Percentiles rank a stretch among this genome's conserved stretches.
Conservation (phyloP, 2,797 vertebrate species). For the Hydrophis major region DNA sequence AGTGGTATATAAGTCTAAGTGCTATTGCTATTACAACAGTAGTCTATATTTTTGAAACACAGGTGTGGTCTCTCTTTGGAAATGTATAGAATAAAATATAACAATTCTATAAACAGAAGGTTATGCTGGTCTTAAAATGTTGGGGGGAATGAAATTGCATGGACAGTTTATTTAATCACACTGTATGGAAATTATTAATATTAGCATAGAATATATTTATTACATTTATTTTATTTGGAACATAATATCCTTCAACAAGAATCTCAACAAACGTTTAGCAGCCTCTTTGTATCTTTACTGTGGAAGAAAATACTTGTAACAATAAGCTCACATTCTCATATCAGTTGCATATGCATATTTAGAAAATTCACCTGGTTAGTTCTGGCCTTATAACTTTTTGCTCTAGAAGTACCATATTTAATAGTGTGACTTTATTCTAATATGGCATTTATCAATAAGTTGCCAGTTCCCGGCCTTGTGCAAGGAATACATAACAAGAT, state of each 20-base stretch:
- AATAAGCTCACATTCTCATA: background rate
- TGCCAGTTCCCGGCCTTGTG: conserved; percentile 52
- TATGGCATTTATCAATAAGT: conserved; percentile 46
- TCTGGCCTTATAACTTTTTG: background rate
- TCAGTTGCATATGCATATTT: background rate
- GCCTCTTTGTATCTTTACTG: background rate
- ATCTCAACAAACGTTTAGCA: background rate
- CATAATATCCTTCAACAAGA: background rate
- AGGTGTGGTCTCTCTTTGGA: background rate
- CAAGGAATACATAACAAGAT: conserved; percentile 53
- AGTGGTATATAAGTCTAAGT: too few relatives aligned
- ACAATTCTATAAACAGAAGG: conserved; percentile 48
- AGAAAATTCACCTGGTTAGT: background rate
- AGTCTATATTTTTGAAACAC: background rate
- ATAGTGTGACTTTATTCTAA: conserved; percentile 24
- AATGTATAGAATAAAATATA: conserved; percentile 23
- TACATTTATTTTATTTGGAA: background rate
- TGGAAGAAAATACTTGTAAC: background rate
- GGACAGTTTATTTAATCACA: conserved; percentile 32
- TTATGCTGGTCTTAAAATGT: conserved; percentile 43
- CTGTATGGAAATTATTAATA: conserved; percentile 48
- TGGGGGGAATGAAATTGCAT: conserved; percentile 9
- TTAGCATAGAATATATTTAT: conserved; percentile 38
- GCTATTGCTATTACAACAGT: too few relatives aligned
- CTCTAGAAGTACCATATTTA: background rate